These are phyloP conservation scores for Eueides isabella DNA, from an alignment of 1,140 invertebrate genomes.

Conservation along the genomic window DNA sequence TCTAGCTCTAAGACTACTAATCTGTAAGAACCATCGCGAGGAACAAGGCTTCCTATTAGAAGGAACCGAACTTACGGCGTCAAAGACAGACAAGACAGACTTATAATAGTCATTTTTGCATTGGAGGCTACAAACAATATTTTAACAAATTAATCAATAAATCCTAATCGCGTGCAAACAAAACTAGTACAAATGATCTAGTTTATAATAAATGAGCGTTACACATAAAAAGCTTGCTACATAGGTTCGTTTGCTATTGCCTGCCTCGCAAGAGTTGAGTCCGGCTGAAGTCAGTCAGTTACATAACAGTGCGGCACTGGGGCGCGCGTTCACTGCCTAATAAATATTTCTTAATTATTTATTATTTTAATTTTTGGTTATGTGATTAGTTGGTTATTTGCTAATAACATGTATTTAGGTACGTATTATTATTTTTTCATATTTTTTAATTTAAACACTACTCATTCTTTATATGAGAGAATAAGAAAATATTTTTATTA, in stretches of 20 bases:
- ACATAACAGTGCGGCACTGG: constrained; percentile 48
- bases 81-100: too few species aligned
- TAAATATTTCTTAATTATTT: constrained; percentile 10
- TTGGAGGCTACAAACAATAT: too few species aligned
- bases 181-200: constrained; percentile 5
- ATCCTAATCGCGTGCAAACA: constrained; percentile 4
- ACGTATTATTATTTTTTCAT: constrained; percentile 2
- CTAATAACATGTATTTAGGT: constrained; percentile 16
- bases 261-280: constrained; percentile 7
- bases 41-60: too few species aligned
- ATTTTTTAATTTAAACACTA: background rate
- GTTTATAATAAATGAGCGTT: background rate
- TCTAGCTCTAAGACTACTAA: too few species aligned
- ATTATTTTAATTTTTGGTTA: constrained; percentile 4
- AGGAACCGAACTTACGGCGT: too few species aligned
- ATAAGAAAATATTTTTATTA: too few species aligned
- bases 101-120: too few species aligned
- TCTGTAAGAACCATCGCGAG: too few species aligned
- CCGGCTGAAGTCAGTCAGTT: constrained; percentile 42
- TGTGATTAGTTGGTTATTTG: background rate
- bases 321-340: constrained; percentile 28
- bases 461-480: too few species aligned
- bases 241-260: background rate
- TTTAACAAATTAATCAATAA: background rate
- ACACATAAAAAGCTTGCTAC: constrained; percentile 27